Evolutionary conservation across 1,140 invertebrate genomes (phyloP).

Genomic region (Fopius arisanus): DNA sequence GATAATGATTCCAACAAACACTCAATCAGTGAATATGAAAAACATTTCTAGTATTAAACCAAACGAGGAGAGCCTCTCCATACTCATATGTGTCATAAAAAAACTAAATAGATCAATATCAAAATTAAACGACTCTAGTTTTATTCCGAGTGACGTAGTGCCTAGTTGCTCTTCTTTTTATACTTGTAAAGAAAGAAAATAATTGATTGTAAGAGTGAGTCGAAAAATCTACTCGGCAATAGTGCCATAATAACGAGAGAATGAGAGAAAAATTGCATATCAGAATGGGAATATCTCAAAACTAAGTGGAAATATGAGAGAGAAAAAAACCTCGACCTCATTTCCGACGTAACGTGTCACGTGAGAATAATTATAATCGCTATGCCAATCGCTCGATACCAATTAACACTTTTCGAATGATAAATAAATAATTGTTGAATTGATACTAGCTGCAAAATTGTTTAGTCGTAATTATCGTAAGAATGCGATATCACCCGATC

Average conservation of each 20-base stretch:
- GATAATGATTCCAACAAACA: neutral
- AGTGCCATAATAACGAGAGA: neutral
- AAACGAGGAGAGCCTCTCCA: neutral
- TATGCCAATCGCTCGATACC: neutral
- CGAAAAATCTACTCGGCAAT: constrained; percentile 36
- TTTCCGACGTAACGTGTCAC: neutral
- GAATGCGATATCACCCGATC: constrained; percentile 49
- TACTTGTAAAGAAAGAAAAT: neutral
- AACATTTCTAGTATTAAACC: neutral
- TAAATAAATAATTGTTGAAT: neutral
- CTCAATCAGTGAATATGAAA: neutral
- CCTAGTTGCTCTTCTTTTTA: neutral
- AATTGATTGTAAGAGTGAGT: constrained; percentile 27
- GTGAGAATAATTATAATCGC: neutral
- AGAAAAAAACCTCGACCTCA: neutral
- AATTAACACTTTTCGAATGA: neutral
- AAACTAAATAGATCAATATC: neutral
- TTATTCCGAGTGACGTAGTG: neutral
- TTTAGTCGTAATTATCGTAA: constrained; percentile 52
- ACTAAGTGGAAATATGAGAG: too few species aligned
- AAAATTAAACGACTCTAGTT: neutral
- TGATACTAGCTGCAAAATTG: neutral
- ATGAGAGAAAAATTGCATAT: too few species aligned
- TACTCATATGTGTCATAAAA: neutral
- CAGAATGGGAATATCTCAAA: too few species aligned